Conservation (phyloP, 2,888 invertebrate species). For the Theodoxus fluviatilis region DNA sequence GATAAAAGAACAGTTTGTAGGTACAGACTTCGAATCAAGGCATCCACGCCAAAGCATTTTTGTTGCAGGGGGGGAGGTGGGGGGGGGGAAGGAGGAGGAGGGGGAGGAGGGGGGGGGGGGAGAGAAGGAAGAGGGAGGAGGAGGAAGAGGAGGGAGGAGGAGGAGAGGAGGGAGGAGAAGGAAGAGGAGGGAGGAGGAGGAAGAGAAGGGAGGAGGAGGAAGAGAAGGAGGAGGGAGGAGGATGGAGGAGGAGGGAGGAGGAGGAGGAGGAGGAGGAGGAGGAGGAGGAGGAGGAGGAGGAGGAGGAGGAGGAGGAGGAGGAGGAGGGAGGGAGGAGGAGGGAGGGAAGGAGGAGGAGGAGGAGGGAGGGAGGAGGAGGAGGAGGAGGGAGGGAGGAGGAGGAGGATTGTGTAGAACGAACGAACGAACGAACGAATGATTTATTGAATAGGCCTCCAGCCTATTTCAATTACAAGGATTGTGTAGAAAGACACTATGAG, state of each 20-base stretch:
- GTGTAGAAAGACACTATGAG: too few species aligned
- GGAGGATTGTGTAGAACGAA: background rate
- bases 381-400: background rate
- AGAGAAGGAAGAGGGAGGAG: too few species aligned
- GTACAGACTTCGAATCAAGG: too few species aligned
- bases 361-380: background rate
- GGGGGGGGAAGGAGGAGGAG: too few species aligned
- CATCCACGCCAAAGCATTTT: too few species aligned
- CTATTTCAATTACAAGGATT: too few species aligned
- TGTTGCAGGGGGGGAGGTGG: too few species aligned
- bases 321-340: background rate
- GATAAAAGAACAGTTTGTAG: too few species aligned
- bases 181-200: background rate
- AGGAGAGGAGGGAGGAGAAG: background rate
- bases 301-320: conserved; percentile 2
- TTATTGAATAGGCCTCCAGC: too few species aligned
- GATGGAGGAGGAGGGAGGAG: background rate
- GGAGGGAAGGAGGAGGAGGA: background rate
- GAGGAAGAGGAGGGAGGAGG: too few species aligned
- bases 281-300: background rate
- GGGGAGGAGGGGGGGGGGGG: too few species aligned
- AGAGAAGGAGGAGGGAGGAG: background rate
- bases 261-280: background rate
- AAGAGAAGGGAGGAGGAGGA: conserved; percentile 2
- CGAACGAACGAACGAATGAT: too few species aligned